Evolutionary conservation across 2,113 vertebrate species (phyloP), one percentile per base, ranked within the genome.

Genomic region (Alligator sinensis): DNA sequence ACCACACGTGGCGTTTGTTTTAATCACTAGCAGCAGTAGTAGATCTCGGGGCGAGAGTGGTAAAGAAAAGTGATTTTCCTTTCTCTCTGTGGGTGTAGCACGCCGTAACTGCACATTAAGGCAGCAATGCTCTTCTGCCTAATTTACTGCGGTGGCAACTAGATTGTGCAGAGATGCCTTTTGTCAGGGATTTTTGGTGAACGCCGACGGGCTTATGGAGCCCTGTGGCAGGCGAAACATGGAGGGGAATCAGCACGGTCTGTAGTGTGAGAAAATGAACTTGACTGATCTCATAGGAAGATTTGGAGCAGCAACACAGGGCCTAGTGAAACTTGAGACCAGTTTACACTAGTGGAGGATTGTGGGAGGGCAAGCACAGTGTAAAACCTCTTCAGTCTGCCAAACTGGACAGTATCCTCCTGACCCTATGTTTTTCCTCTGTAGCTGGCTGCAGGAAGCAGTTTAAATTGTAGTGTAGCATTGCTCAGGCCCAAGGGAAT

Each of bases 391-490:
- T 9, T 84, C 19, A 57, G 4, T 30, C 21, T n/a, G 0, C 10
- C 57, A 58, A 66, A 0, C 25, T 59, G 54, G 47, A 34, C 63
- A 27, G 5, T 77, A 21, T 59, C 86, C 83, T 77, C 11, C 62
- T 87, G 92, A 95, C 89, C 80, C 54, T 75, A 87, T 1, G 54
- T 16, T 92, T 89, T 90, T 91, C 89, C 86, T 92, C 84, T 91
- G 86, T n/a, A 8, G 2, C 86, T 98, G 97, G 96, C 96, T 94
- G 90, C 87, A 86, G 88, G 64, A 93, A 57, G 90, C 80, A 91
- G 88, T 95, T 93, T 86, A 97, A 98, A 98, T 98, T 98, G 96
- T 92, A 94, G 95, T 92, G 95, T 94, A 4, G 86, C 90, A 89
- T 95, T 95, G 94, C 91, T 59, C 0, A 1, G 93, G 97, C 97